These are phyloP conservation scores for Lordiphosa stackelbergi DNA, from an alignment of 1,140 invertebrate species.

Conservation along the genomic window DNA sequence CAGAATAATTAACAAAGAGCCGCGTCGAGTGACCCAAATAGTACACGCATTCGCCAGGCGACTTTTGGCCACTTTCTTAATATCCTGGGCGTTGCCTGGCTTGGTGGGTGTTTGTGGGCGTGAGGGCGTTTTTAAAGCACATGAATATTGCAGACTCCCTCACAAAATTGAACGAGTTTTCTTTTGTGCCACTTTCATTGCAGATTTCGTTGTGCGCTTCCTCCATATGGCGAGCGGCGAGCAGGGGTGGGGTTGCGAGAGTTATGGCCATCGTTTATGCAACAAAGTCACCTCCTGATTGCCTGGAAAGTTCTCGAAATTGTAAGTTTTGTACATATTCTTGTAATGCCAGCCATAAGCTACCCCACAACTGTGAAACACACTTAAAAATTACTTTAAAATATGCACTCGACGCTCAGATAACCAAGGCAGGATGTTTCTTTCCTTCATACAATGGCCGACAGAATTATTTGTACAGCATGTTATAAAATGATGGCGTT, in stretches of 20 bases:
- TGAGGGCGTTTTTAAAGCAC: slow-evolving; percentile 10
- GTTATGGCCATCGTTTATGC: slow-evolving; percentile 42
- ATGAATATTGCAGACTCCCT: slow-evolving; percentile 49
- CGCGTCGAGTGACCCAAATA: slow-evolving; percentile 43
- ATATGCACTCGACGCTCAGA: slow-evolving; percentile 26
- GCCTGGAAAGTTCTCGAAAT: slow-evolving; percentile 16
- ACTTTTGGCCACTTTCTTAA: slow-evolving; percentile 32
- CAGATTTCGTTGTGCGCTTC: slow-evolving; percentile 14
- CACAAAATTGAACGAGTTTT: slow-evolving; percentile 35
- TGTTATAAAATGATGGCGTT: too few species aligned
- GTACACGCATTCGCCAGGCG: slow-evolving; percentile 12
- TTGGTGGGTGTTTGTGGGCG: slow-evolving; percentile 11
- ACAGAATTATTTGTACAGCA: too few species aligned
- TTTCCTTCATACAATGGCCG: too few species aligned
- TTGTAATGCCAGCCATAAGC: slow-evolving; percentile 5
- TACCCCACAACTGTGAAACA: neutral
- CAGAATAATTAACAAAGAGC: slow-evolving; percentile 65
- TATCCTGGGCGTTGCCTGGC: slow-evolving; percentile 31
- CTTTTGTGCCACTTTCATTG: slow-evolving; percentile 9
- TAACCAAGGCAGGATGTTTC: too few species aligned
- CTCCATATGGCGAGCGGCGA: slow-evolving; percentile 20
- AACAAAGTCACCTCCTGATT: slow-evolving; percentile 47
- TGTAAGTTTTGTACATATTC: slow-evolving; percentile 20
- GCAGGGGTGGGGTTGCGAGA: slow-evolving; percentile 28
- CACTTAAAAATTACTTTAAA: slow-evolving; percentile 32